Evolutionary conservation across 2,113 vertebrate genomes (phyloP).

Genomic region (Erythrocercus mccallii): DNA sequence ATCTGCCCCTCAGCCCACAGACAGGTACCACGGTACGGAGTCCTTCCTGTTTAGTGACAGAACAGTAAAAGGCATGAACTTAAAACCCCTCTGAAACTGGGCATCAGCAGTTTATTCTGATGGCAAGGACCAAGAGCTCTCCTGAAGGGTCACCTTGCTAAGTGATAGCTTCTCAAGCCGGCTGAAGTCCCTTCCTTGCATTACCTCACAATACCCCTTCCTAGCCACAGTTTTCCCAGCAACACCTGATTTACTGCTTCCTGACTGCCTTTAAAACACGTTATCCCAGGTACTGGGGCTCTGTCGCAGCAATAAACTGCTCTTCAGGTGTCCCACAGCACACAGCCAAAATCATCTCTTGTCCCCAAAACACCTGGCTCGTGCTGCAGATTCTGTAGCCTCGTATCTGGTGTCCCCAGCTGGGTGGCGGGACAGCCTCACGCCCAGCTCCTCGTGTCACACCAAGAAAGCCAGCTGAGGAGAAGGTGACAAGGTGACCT

Average conservation of each 20-base stretch:
- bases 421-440: not conserved
- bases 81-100: not conserved
- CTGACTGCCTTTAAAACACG: not conserved
- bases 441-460: not conserved
- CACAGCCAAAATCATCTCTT: not conserved
- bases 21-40: accelerated
- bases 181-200: not conserved
- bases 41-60: not conserved
- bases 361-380: accelerated
- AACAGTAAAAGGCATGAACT: not conserved
- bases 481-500: not conserved
- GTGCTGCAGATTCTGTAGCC: not conserved
- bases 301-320: not conserved
- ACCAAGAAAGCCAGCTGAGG: not conserved
- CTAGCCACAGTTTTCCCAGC: accelerated
- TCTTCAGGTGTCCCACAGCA: not conserved
- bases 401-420: accelerated
- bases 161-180: not conserved
- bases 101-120: not conserved
- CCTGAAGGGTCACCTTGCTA: not conserved
- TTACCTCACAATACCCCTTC: not conserved
- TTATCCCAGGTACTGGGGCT: not conserved
- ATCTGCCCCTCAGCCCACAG: not conserved
- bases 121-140: accelerated
- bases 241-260: not conserved